Percentiles rank a stretch among this genome's conserved stretches.
phyloP scores from a whole-genome alignment of 1,140 invertebrate genomes.

The Pachypsylla venusta region DNA sequence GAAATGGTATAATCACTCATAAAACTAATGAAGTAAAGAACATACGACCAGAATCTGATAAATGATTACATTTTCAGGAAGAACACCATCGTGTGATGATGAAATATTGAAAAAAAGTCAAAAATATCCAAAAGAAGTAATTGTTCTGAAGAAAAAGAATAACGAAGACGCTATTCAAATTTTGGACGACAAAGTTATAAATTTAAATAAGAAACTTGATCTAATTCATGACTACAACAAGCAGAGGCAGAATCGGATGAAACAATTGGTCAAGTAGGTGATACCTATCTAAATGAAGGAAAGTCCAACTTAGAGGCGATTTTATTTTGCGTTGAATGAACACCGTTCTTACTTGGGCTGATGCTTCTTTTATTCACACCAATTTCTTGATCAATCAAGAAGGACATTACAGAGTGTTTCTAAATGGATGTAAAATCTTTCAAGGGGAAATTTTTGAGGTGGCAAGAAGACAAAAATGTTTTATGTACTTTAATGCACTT shows the following conservation, averaged over 20 bases:
- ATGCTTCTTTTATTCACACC: no score
- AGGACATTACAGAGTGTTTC: no score
- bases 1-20: background rate
- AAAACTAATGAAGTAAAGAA: background rate
- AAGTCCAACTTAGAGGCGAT: no score
- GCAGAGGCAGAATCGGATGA: background rate
- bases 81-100: constrained; percentile 29
- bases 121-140: constrained; percentile 28
- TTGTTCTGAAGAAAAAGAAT: constrained; percentile 33
- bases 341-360: no score
- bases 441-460: no score
- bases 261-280: background rate
- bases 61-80: constrained; percentile 11
- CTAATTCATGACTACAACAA: constrained; percentile 31
- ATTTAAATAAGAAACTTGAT: constrained; percentile 55
- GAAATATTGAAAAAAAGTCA: constrained; percentile 27
- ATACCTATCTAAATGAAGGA: no score
- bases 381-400: no score
- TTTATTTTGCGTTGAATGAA: no score
- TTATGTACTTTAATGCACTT: no score
- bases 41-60: background rate
- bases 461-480: no score
- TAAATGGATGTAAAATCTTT: no score
- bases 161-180: constrained; percentile 40
- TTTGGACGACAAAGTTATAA: constrained; percentile 56